These are phyloP conservation scores for Anoplophora glabripennis DNA, from an alignment of 1,140 invertebrate genomes.

Conservation along the genomic window DNA sequence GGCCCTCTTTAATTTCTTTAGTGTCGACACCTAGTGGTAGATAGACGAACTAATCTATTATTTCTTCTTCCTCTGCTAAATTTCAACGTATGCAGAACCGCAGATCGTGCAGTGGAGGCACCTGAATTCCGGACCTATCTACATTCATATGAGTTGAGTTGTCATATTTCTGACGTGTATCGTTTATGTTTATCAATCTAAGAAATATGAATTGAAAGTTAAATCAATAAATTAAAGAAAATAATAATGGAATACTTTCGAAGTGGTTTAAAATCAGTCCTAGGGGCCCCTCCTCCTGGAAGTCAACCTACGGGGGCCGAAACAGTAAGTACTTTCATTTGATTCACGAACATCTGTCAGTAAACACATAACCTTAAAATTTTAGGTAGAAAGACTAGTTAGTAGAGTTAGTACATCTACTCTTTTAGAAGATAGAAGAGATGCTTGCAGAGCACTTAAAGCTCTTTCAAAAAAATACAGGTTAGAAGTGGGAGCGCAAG, in stretches of 20 bases:
- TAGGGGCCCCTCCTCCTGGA: slow-evolving; percentile 74
- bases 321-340: slow-evolving; percentile 62
- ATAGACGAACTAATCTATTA: no score
- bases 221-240: slow-evolving; percentile 2
- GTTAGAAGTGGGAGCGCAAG: slow-evolving; percentile 93
- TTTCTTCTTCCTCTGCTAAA: no score
- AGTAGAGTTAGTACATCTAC: slow-evolving; percentile 91
- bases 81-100: no score
- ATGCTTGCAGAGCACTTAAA: slow-evolving; percentile 94
- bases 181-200: not conserved
- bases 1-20: no score
- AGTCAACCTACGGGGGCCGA: slow-evolving; percentile 76
- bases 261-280: slow-evolving; percentile 83
- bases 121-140: no score
- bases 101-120: no score
- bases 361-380: slow-evolving; percentile 42
- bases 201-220: slow-evolving; percentile 6
- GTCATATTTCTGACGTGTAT: slow-evolving; percentile 5
- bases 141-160: no score
- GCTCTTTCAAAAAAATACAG: slow-evolving; percentile 90
- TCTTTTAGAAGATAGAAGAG: slow-evolving; percentile 88
- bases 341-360: slow-evolving; percentile 17
- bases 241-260: slow-evolving; percentile 78
- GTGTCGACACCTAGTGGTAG: no score
- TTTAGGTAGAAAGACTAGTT: slow-evolving; percentile 86